Percentiles rank a stretch among this genome's conserved stretches.
Conservation (phyloP, 2,113 vertebrate genomes). For the Myotis davidii region DNA sequence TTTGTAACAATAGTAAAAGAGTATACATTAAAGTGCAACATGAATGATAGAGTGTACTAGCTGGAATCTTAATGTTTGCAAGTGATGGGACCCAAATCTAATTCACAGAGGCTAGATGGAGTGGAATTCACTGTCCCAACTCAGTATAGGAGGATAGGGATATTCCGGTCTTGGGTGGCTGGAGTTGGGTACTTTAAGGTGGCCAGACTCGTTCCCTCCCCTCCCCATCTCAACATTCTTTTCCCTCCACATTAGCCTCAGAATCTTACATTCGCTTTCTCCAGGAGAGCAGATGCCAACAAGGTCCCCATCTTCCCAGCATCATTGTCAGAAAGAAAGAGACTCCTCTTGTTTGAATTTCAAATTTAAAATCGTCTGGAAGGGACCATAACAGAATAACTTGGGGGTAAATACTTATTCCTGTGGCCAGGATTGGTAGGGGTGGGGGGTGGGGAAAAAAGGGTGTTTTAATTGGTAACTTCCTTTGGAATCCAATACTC, state of each 20-base stretch:
- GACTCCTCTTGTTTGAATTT: background rate
- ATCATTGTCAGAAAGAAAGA: background rate
- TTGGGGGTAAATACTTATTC: background rate
- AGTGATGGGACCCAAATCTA: background rate
- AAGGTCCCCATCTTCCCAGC: background rate
- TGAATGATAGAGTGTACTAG: background rate
- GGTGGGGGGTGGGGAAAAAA: background rate
- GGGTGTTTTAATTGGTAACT: background rate
- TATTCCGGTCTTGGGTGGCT: background rate
- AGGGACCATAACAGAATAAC: background rate
- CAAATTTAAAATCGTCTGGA: background rate
- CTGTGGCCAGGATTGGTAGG: background rate
- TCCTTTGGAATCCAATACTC: background rate
- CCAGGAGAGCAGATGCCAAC: background rate
- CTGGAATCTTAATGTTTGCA: background rate
- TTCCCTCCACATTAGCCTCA: background rate
- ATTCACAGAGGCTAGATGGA: background rate
- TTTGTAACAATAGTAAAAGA: background rate
- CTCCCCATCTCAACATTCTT: background rate
- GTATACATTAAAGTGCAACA: background rate
- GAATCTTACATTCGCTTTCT: background rate
- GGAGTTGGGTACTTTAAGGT: background rate
- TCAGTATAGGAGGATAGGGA: background rate
- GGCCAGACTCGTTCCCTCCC: too few species aligned
- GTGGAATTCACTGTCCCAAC: background rate